Evolutionary conservation across 2,797 vertebrate species (phyloP).

Genomic region (Pempheris klunzingeri): DNA sequence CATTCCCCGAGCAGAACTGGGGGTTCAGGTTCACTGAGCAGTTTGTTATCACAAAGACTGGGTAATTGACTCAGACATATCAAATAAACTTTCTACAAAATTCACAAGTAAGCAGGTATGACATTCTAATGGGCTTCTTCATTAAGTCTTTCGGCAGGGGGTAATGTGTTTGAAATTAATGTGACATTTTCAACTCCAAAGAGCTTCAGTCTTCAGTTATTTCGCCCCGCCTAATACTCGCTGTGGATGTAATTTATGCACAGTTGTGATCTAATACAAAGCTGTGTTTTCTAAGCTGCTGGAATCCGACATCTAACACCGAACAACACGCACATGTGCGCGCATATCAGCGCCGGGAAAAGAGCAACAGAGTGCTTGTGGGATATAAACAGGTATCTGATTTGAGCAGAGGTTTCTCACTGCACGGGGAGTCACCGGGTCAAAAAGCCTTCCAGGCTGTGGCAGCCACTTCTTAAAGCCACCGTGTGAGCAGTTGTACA

Average conservation of each 20-base stretch:
- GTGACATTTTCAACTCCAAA: conserved; percentile 91
- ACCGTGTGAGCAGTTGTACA: not conserved
- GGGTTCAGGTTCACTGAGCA: conserved; percentile 86
- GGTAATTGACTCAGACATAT: conserved; percentile 92
- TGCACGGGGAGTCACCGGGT: conserved; percentile 29
- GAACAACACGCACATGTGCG: conserved; percentile 79
- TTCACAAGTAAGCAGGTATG: conserved; percentile 92
- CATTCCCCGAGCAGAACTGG: conserved; percentile 83
- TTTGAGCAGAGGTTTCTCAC: conserved; percentile 38
- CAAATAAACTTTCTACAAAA: conserved; percentile 91
- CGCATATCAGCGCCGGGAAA: conserved; percentile 35
- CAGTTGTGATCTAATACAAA: conserved; percentile 84
- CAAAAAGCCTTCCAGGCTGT: conserved; percentile 25
- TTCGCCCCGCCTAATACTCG: conserved; percentile 68
- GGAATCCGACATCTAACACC: conserved; percentile 85
- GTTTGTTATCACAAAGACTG: conserved; percentile 90
- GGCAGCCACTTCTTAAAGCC: not conserved
- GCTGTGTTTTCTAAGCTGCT: conserved; percentile 83
- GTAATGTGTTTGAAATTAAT: conserved; percentile 91
- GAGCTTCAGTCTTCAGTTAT: conserved; percentile 84
- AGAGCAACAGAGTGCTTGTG: conserved; percentile 43
- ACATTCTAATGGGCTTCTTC: conserved; percentile 92
- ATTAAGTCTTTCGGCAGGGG: conserved; percentile 87
- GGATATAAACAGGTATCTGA: conserved; percentile 56
- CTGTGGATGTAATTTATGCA: conserved; percentile 88